Conservation (phyloP, 2,797 vertebrate genomes). For the Fratercula arctica region DNA sequence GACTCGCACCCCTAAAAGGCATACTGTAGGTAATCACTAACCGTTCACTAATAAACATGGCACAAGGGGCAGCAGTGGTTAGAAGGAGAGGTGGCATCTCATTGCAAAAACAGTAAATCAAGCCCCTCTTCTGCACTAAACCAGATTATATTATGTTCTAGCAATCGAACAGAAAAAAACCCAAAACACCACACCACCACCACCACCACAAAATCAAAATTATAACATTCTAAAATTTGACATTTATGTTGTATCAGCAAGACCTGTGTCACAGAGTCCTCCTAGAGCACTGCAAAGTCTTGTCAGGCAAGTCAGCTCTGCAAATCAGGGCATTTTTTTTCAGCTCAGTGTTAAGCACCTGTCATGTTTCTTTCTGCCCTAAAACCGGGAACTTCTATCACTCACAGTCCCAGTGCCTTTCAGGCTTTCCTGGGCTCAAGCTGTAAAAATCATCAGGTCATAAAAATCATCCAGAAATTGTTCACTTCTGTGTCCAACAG, state of each 20-base stretch:
- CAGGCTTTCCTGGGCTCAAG: not conserved
- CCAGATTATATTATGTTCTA: not conserved
- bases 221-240: not conserved
- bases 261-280: not conserved
- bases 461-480: not conserved
- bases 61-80: not conserved
- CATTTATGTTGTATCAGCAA: not conserved
- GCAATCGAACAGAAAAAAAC: accelerated
- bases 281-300: not conserved
- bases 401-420: not conserved
- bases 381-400: not conserved
- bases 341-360: not conserved
- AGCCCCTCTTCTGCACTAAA: not conserved
- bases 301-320: not conserved
- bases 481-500: not conserved
- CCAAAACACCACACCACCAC: not conserved
- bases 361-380: not conserved
- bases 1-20: not conserved
- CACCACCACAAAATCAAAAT: not conserved
- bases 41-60: not conserved
- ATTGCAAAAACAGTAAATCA: not conserved
- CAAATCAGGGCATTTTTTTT: not conserved
- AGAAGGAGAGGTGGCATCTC: not conserved
- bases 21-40: not conserved
- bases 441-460: not conserved